phyloP scores from a whole-genome alignment of 2,113 vertebrate genomes.

The Nerophis ophidion region DNA sequence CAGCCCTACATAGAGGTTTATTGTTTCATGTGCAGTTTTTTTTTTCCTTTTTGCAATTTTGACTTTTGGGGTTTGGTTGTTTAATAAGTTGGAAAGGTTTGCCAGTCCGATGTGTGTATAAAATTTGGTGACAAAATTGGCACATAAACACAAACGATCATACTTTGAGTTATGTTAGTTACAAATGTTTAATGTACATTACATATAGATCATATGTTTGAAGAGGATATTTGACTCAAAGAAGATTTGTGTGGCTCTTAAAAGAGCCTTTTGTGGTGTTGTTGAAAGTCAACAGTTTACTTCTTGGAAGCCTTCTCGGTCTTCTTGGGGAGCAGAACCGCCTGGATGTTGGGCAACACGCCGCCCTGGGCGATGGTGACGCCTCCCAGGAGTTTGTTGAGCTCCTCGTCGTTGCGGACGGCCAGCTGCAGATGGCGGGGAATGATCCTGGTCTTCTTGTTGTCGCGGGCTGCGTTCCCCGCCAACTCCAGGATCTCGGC shows the following conservation, averaged over 20 bases:
- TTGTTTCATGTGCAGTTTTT: too few relatives aligned
- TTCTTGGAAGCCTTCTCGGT: conserved; percentile 32
- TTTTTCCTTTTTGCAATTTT: too few relatives aligned
- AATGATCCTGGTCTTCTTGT: conserved; percentile 4
- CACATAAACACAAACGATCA: too few relatives aligned
- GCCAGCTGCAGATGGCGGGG: not conserved
- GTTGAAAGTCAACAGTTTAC: not conserved
- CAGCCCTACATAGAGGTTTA: too few relatives aligned
- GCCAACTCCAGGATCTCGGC: not conserved
- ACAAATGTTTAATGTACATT: too few relatives aligned
- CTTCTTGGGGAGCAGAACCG: not conserved
- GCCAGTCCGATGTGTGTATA: too few relatives aligned
- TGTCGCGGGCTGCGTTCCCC: not conserved
- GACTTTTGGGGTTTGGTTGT: too few relatives aligned
- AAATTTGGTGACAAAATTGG: too few relatives aligned
- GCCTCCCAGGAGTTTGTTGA: not conserved
- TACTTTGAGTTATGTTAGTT: too few relatives aligned
- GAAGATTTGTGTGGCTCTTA: not conserved
- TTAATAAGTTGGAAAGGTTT: too few relatives aligned
- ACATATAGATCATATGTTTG: too few relatives aligned
- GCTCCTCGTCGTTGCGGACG: not conserved
- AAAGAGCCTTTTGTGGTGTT: not conserved
- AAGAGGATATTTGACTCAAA: too few relatives aligned
- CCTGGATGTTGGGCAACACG: not conserved
- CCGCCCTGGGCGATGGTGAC: conserved; percentile 3